Evolutionary conservation across 2,797 vertebrate species (phyloP).

Genomic region (Dromococcyx pavoninus): DNA sequence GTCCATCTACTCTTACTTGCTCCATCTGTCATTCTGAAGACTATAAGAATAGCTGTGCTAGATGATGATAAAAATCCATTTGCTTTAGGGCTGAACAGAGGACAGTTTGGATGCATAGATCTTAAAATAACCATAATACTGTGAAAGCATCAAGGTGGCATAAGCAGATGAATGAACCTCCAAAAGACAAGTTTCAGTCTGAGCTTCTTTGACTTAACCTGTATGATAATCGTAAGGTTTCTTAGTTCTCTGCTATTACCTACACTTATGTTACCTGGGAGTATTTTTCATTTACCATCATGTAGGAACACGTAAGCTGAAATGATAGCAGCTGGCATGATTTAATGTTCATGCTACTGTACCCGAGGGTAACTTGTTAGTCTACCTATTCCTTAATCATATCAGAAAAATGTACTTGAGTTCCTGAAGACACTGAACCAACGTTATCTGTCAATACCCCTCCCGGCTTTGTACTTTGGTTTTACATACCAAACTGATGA

Average conservation of each 20-base stretch:
- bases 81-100: neutral
- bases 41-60: neutral
- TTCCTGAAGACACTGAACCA: neutral
- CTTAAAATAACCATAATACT: neutral
- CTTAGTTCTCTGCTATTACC: neutral
- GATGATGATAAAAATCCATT: neutral
- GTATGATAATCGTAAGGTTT: neutral
- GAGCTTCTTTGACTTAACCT: neutral
- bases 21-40: neutral
- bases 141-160: neutral
- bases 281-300: neutral
- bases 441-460: neutral
- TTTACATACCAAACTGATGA: neutral
- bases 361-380: neutral
- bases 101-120: neutral
- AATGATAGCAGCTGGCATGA: neutral
- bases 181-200: neutral
- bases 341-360: neutral
- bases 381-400: neutral
- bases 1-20: neutral
- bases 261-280: neutral
- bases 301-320: neutral
- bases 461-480: neutral
- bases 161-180: neutral
- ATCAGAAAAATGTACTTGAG: neutral